Base-by-base conservation (phyloP, 1,140 invertebrate genomes). In the Akabosia matsudoensis region DNA sequence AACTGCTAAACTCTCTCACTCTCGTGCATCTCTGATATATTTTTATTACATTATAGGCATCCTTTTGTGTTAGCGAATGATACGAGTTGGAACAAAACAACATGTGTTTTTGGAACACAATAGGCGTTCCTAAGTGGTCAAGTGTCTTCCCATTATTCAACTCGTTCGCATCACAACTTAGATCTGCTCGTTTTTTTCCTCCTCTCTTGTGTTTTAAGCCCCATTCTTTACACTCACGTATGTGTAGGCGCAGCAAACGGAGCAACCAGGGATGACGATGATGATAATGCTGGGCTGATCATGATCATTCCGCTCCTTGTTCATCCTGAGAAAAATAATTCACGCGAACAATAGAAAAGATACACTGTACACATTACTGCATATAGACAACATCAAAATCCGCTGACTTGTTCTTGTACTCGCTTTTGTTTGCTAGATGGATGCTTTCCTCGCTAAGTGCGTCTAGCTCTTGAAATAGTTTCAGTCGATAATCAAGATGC, bases 111-210 rank as follows among this genome's bases (percentile, higher is more conserved):
- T 45, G 70, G 70, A 51, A 72, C 33, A 72, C 70, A 72, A 72
- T 72, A 72, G 70, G 33, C 70, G 70, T 51, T 51, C 70, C 70
- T 72, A 72, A 37, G 70, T 72, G 70, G 70, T 72, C 70, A 72
- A 72, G 70, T 72, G 37, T 72, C 70, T 72, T 72, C 70, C 70
- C 70, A 72, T 34, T 45, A 45, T 72, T 45, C 70, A 34, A 72
- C 70, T 34, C 70, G 30, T 34, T 45, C 70, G 37, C 70, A 72
- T 22, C 70, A 26, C 70, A 72, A 26, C 70, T 51, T 45, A 13
- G n/a, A 67, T 67, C 61, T 67, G 61, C 61, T 67, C 61, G 10
- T 67, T 67, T 31, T 67, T 67, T 30, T 22, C 3, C 30, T 67
- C 54, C 54, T 61, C 54, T 28, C 24, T 67, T n/a, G 31, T 24